A percentile compares a stretch with the other conserved stretches of the same genome.
phyloP scores from a whole-genome alignment of 1,140 invertebrate species.

The Mercenaria mercenaria region DNA sequence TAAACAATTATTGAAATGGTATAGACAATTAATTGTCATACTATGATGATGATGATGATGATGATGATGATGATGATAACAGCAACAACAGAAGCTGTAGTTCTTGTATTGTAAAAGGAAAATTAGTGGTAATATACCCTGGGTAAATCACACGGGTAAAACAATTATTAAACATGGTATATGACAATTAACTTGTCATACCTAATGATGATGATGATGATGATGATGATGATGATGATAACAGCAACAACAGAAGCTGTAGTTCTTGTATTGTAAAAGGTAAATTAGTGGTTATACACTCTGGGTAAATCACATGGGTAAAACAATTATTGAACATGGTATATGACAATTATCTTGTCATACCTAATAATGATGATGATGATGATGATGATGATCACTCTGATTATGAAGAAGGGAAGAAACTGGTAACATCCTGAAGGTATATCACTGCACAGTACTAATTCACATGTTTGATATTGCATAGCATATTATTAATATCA shows the following conservation, averaged over 20 bases:
- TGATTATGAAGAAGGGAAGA: not conserved
- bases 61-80: not conserved
- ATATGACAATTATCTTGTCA: not conserved
- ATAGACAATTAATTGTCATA: no score
- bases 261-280: no score
- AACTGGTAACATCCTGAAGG: not conserved
- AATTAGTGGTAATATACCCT: no score
- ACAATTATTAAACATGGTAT: not conserved
- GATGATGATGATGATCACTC: not conserved
- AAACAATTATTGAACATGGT: not conserved
- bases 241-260: not conserved
- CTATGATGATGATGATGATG: not conserved
- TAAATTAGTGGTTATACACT: no score
- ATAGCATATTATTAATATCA: no score
- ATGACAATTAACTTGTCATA: not conserved
- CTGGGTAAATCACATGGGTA: no score
- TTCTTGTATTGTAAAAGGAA: no score
- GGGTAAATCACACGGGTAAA: no score
- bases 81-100: no score
- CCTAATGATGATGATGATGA: not conserved
- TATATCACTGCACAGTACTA: not conserved
- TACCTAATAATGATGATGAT: not conserved
- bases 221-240: not conserved
- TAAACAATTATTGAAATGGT: no score
- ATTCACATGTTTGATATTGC: not conserved